These are phyloP conservation scores for Dromas ardeola DNA, from an alignment of 2,113 vertebrate species.

Conservation along the genomic window DNA sequence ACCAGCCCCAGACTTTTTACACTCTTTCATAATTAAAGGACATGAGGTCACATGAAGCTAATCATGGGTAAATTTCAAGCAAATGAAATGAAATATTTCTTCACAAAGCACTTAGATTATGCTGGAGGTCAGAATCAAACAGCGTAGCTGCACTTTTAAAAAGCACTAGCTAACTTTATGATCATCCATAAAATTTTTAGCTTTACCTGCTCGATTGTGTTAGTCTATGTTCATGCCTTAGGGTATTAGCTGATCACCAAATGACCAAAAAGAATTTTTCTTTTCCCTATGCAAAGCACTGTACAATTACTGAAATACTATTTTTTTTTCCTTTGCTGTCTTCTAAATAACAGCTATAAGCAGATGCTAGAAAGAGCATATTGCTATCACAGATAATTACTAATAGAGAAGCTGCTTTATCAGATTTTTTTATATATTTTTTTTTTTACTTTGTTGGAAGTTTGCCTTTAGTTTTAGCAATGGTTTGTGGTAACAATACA, in stretches of 20 bases:
- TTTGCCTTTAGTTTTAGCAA: neutral
- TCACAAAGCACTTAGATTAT: neutral
- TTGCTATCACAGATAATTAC: neutral
- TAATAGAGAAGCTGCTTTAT: too few relatives aligned
- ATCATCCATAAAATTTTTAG: slow-evolving; percentile 5
- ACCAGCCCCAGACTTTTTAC: neutral
- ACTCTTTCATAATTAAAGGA: slow-evolving; percentile 8
- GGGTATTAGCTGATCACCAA: neutral
- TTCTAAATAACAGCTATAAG: neutral
- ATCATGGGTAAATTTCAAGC: slow-evolving; percentile 19
- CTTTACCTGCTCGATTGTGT: neutral
- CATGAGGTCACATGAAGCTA: neutral
- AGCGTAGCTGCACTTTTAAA: neutral
- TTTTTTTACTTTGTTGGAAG: neutral
- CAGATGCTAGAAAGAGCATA: neutral
- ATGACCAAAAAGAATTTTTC: neutral
- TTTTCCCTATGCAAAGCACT: neutral
- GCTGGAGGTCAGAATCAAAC: slow-evolving; percentile 30
- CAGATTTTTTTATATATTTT: too few relatives aligned
- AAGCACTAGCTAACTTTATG: neutral
- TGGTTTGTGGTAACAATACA: neutral
- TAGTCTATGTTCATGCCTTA: neutral
- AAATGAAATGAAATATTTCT: slow-evolving; percentile 47
- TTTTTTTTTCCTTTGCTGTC: neutral
- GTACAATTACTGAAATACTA: neutral